Base-by-base conservation (phyloP, 2,888 invertebrate species). In the Drosophila melanocephala region DNA sequence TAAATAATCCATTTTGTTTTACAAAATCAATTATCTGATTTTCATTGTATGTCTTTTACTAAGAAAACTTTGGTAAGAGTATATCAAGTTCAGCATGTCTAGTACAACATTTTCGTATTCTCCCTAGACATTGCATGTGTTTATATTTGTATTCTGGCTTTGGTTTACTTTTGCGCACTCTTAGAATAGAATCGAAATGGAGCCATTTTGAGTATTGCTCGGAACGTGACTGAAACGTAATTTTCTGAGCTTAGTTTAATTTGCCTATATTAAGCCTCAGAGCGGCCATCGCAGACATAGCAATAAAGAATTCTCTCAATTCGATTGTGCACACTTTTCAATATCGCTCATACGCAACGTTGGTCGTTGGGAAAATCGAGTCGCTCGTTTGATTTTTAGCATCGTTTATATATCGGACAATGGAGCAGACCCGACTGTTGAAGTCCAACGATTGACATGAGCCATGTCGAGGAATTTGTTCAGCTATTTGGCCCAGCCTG, bases 151-250 rank as follows among this genome's bases (percentile, higher is more conserved):
- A 52, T 37, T 69, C 61, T 64, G 72, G 66, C 22, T 72, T 72
- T 76, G 76, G 66, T 69, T 68, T 77, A 37, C 60, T 65, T 65
- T 61, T 16, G 53, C 39, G 16, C 10, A 6, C 16, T 28, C 56
- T 55, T 10, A 12, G 42, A 77, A 57, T 9, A 35, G 53, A 78
- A 61, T 69, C 78, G 85, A 75, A 70, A 87, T 85, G 84, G 86
- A 85, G 88, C 89, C 75, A 86, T 89, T 90, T 81, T 65, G 67
- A 59, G 77, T 66, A 81, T 72, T 71, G 62, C 75, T 73, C 61
- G 79, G 67, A 87, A 91, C 87, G 87, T 88, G 91, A 88, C 87
- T 84, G 88, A 78, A 89, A 77, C 85, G 81, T 85, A 82, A 89
- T 88, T 82, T 88, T 50, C 57, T 57, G 73, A 75, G 88, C 87